Evolutionary conservation across 2,113 vertebrate species (phyloP), one percentile per base, ranked within the genome.

Genomic region (Agapornis roseicollis): DNA sequence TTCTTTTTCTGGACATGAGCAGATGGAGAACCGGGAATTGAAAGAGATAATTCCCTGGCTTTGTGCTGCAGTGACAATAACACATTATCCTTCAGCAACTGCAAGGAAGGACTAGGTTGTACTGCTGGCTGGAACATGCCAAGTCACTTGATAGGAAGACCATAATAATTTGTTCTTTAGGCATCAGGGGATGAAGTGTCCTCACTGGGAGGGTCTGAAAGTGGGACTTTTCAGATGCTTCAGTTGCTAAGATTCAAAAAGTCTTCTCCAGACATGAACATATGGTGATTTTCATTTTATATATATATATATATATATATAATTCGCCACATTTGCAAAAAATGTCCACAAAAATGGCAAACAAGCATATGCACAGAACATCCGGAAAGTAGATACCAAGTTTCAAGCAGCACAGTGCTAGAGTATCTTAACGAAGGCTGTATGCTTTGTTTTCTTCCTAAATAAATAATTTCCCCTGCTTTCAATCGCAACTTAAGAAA

Each of bases 271-370:
- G 85, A 63, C 68, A 69, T 7, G 25, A 78, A 65, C 55, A 78
- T 72, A 93, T 27, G 60, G 66, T 72, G 81, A 82, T 76, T 81
- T 91, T 89, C n/a, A 74, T 68, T 63, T 46, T 94, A 13, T 85
- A 58, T 28, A 70, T 53, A 60, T 94, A 13, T 85, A 58, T 28
- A 70, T 53, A 60, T 66, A 85, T 29, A 50, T 74, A 49, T 35
- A 83, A 74, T 73, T 81, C 74, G 25, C 55, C 52, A 87, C 28
- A 55, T 81, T 63, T 90, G 50, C 65, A 42, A 91, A 95, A 90
- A 89, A 84, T 78, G n/a, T 46, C 91, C 84, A 86, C 46, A 80
- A 80, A 90, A 92, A 80, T 84, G 86, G 68, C 77, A 90, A 89
- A 95, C 46, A 90, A 84, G 50, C 29, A 47, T 52, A 89, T 65